Evolutionary conservation across 2,113 vertebrate species (phyloP).

Genomic region (Equus quagga): DNA sequence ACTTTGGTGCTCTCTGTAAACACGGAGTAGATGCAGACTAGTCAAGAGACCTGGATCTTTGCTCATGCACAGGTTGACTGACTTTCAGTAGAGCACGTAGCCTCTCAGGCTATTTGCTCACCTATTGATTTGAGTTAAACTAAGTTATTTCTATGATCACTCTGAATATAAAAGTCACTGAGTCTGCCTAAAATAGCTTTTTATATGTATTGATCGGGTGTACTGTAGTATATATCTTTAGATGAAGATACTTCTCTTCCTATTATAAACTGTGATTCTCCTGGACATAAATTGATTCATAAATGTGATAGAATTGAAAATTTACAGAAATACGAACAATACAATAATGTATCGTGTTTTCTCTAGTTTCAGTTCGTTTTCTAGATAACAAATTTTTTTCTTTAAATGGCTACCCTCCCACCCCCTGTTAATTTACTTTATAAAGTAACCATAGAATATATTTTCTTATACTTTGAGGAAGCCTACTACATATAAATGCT

Average conservation of each 20-base stretch:
- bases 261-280: background rate
- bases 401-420: background rate
- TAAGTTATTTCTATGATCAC: background rate
- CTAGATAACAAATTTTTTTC: background rate
- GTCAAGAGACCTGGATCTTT: background rate
- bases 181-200: background rate
- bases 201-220: background rate
- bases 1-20: background rate
- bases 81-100: background rate
- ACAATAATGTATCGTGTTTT: background rate
- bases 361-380: background rate
- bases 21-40: background rate
- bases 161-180: background rate
- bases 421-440: background rate
- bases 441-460: background rate
- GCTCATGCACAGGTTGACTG: background rate
- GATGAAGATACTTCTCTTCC: background rate
- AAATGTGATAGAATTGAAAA: background rate
- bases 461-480: conserved; percentile 12
- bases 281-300: background rate
- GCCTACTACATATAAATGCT: background rate
- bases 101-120: background rate
- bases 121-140: background rate
- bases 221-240: background rate
- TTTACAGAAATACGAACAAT: background rate